A percentile compares a stretch with the other conserved stretches of the same genome.
Evolutionary conservation across 2,113 vertebrate species (phyloP).

Genomic region (Oenanthe melanoleuca): DNA sequence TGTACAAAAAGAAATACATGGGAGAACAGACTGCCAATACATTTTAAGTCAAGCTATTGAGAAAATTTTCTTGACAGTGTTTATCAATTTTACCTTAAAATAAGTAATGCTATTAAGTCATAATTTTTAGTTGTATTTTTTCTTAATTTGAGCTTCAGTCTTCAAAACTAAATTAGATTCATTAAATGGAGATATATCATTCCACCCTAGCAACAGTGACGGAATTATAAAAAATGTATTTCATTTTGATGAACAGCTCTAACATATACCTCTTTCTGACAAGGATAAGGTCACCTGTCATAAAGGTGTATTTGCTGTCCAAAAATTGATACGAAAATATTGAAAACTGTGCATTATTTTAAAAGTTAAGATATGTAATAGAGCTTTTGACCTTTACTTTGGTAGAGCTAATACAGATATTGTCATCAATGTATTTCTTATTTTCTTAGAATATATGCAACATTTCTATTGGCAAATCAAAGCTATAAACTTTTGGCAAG

Average conservation of each 20-base stretch:
- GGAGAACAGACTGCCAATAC: background rate
- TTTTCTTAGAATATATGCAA: conserved; percentile 26
- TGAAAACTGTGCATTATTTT: conserved; percentile 67
- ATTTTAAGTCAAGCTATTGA: background rate
- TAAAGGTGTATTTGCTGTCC: conserved; percentile 76
- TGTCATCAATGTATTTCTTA: conserved; percentile 12
- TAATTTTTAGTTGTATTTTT: background rate
- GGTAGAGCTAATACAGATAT: conserved; percentile 60
- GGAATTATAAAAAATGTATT: conserved; percentile 73
- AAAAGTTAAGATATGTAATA: conserved; percentile 64
- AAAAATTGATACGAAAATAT: conserved; percentile 77
- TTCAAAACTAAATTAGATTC: conserved; percentile 69
- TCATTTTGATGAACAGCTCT: conserved; percentile 74
- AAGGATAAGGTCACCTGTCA: conserved; percentile 85
- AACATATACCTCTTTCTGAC: conserved; percentile 68
- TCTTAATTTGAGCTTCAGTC: background rate
- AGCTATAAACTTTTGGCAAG: background rate
- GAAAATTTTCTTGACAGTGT: background rate
- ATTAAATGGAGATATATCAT: conserved; percentile 79
- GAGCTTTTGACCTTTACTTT: conserved; percentile 78
- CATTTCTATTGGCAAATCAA: background rate
- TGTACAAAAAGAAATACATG: background rate
- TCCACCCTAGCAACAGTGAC: conserved; percentile 60
- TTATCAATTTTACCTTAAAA: conserved; percentile 13
- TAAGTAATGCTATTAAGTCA: background rate